Evolutionary conservation across 1,140 invertebrate genomes (phyloP), one percentile per base, ranked within the genome.

Genomic region (Anastrepha ludens): DNA sequence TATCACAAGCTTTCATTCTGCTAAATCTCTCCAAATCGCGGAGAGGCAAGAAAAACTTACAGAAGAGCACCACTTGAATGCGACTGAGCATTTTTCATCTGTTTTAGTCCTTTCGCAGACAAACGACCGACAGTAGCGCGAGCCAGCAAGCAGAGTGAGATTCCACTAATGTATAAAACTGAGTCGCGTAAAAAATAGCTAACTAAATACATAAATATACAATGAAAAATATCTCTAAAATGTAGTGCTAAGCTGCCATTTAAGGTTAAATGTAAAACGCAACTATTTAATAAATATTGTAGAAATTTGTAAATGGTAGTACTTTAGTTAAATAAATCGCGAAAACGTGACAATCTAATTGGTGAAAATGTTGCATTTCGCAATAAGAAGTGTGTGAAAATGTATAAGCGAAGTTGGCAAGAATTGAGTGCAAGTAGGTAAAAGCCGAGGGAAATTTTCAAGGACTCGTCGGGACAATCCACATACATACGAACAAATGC

Each of bases 381-480:
- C 67, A 44, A 47, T 74, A 4, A 17, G 9, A 44, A 74, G 44
- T 74, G 67, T 74, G 67, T 74, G 67, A 15, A 44, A 74, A 74
- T 44, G 67, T 74, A 74, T 74, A 44, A 55, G 67, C 67, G 67
- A 74, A 74, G 67, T 74, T 74, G 67, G 13, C 41, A 47, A 74
- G 67, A 74, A 74, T 74, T 74, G 67, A 44, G 67, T 74, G 44
- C 74, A 81, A 81, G 74, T 81, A 81, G 44, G 74, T 81, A 81
- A 81, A 81, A 81, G 74, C 74, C 74, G 74, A 81, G 74, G 47
- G 74, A 81, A 81, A 81, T 55, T 81, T 81, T 81, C 74, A 81
- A 81, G 74, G 74, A 81, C 74, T 81, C 74, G 47, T 81, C 74
- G 74, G 74, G 74, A 81, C 74, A 81, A 55, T 58, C 74, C 47